These are phyloP conservation scores for Tachysurus fulvidraco DNA, from an alignment of 2,113 vertebrate genomes.

Conservation along the genomic window DNA sequence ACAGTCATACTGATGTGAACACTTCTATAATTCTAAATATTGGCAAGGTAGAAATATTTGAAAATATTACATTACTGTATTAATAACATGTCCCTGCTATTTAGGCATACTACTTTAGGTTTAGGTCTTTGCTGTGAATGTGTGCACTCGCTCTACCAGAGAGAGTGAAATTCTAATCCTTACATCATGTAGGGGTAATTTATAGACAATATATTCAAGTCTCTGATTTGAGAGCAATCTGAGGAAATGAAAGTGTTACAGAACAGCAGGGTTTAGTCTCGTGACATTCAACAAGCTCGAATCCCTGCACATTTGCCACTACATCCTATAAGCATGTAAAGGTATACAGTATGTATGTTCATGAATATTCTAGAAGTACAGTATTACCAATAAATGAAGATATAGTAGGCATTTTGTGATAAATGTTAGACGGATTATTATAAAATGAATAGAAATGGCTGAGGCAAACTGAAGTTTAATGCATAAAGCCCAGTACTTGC, in stretches of 20 bases:
- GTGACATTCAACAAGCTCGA: neutral
- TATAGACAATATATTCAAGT: neutral
- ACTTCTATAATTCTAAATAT: neutral
- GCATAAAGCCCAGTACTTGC: neutral
- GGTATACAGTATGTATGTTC: neutral
- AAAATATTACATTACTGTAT: neutral
- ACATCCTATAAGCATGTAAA: neutral
- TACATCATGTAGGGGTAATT: neutral
- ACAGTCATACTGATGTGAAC: neutral
- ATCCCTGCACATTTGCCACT: neutral
- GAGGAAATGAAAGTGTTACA: neutral
- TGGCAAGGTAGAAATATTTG: neutral
- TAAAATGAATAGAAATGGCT: neutral
- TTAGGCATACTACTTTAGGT: neutral
- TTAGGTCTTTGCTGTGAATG: neutral
- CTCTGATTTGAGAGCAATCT: neutral
- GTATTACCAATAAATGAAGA: neutral
- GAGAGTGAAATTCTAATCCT: no score
- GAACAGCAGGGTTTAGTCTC: neutral
- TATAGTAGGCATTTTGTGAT: neutral
- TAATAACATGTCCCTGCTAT: neutral
- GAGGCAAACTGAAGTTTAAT: neutral
- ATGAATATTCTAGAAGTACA: no score
- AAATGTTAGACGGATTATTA: neutral
- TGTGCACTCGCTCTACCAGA: neutral